These are phyloP conservation scores for Oxytorus armatus DNA, from an alignment of 2,888 invertebrate species.

Conservation along the genomic window DNA sequence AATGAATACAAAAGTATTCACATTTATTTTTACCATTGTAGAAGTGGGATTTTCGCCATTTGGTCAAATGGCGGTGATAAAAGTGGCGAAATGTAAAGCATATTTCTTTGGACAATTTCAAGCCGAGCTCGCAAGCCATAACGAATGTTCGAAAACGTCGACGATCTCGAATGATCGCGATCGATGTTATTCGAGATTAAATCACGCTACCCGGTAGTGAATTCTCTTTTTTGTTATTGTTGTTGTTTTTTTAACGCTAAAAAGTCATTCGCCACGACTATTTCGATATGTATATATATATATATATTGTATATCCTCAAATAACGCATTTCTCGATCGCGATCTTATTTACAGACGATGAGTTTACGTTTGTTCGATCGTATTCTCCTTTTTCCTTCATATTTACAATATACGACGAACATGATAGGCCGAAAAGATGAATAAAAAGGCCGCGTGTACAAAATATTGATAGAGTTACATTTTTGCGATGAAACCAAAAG, in stretches of 20 bases:
- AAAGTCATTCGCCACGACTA: not conserved
- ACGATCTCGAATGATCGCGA: slow-evolving; percentile 13
- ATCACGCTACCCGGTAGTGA: no score
- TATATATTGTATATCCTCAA: no score
- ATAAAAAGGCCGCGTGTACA: not conserved
- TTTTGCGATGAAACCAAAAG: no score
- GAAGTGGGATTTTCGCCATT: no score
- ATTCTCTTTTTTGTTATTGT: no score
- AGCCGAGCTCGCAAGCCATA: not conserved
- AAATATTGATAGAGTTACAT: slow-evolving; percentile 18
- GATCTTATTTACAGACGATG: slow-evolving; percentile 56
- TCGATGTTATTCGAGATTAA: no score
- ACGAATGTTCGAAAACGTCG: not conserved
- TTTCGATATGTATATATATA: not conserved
- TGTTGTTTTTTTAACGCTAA: no score
- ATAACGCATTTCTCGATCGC: slow-evolving; percentile 16
- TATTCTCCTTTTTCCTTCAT: slow-evolving; percentile 24
- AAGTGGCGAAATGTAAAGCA: no score
- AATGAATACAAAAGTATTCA: not conserved
- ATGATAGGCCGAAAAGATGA: not conserved
- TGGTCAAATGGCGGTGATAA: no score
- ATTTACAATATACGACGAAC: slow-evolving; percentile 41
- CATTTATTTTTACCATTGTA: no score
- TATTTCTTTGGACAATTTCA: not conserved
- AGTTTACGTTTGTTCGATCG: slow-evolving; percentile 24